Percentiles rank a stretch among this genome's conserved stretches.
Conservation (phyloP, 1,140 invertebrate species). For the Euwallacea similis region DNA sequence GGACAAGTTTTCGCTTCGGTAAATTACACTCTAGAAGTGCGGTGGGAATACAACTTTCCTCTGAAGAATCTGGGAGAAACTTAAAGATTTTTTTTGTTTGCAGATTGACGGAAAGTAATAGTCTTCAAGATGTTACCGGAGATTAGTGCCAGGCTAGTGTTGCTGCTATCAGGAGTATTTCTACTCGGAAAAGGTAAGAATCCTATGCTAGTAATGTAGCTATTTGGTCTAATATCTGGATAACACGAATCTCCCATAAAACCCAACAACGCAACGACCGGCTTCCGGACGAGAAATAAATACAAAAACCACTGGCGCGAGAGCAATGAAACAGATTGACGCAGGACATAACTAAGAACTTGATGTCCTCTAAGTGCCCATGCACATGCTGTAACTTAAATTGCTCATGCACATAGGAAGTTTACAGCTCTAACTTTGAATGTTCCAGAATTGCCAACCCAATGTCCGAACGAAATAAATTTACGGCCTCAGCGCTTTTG, state of each 20-base stretch:
- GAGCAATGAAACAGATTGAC: conserved; percentile 1
- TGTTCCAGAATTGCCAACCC: not conserved
- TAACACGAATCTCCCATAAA: no score
- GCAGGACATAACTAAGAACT: not conserved
- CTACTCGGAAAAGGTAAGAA: conserved; percentile 18
- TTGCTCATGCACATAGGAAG: conserved; percentile 5
- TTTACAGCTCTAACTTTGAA: not conserved
- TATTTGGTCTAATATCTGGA: no score
- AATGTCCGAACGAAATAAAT: conserved; percentile 5
- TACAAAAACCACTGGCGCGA: not conserved
- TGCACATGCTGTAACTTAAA: not conserved
- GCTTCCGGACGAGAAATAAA: no score
- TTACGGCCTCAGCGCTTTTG: conserved; percentile 2
- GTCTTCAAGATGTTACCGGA: conserved; percentile 2
- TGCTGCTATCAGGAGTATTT: conserved; percentile 11
- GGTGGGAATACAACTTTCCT: not conserved
- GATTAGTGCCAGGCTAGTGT: not conserved
- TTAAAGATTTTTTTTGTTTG: not conserved
- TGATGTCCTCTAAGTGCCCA: not conserved
- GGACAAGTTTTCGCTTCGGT: conserved; percentile 22
- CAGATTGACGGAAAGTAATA: not conserved
- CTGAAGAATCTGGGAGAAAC: not conserved
- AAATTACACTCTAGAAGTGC: conserved; percentile 10
- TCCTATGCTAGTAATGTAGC: no score
- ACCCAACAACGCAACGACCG: no score